Evolutionary conservation across 2,888 invertebrate species (phyloP).

Genomic region (Coleophora flavipennella): DNA sequence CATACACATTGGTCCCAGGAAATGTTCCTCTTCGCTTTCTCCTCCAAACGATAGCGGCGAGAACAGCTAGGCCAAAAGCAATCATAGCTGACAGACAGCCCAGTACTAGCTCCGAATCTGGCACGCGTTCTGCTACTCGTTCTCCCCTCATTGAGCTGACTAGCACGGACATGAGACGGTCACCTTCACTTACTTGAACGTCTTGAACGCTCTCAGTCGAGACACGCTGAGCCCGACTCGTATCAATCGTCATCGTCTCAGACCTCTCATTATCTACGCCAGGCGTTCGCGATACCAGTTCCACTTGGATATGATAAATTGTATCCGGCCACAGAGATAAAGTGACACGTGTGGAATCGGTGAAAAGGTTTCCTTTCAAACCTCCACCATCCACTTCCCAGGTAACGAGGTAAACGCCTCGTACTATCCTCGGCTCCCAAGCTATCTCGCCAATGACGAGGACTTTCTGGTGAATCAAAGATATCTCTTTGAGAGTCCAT

Average conservation of each 20-base stretch:
- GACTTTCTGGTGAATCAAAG: conserved; percentile 81
- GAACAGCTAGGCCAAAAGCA: conserved; percentile 60
- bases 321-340: conserved; percentile 87
- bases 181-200: conserved; percentile 70
- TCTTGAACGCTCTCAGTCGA: conserved; percentile 77
- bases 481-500: conserved; percentile 79
- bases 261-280: conserved; percentile 76
- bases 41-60: conserved; percentile 70
- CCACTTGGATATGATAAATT: conserved; percentile 85
- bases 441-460: conserved; percentile 80
- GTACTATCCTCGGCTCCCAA: conserved; percentile 78
- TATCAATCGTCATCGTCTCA: conserved; percentile 77
- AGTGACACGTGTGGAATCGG: conserved; percentile 84
- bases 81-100: conserved; percentile 74
- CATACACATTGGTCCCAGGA: conserved; percentile 73
- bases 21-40: conserved; percentile 70
- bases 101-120: conserved; percentile 71
- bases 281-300: conserved; percentile 74
- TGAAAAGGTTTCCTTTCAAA: conserved; percentile 85
- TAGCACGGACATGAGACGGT: conserved; percentile 74
- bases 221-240: conserved; percentile 75
- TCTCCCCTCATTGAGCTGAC: conserved; percentile 76
- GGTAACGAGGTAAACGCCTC: conserved; percentile 82
- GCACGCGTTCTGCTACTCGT: conserved; percentile 62
- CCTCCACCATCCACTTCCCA: conserved; percentile 90